Base-by-base conservation (phyloP, 2,888 invertebrate species). In the Dromius quadrimaculatus region DNA sequence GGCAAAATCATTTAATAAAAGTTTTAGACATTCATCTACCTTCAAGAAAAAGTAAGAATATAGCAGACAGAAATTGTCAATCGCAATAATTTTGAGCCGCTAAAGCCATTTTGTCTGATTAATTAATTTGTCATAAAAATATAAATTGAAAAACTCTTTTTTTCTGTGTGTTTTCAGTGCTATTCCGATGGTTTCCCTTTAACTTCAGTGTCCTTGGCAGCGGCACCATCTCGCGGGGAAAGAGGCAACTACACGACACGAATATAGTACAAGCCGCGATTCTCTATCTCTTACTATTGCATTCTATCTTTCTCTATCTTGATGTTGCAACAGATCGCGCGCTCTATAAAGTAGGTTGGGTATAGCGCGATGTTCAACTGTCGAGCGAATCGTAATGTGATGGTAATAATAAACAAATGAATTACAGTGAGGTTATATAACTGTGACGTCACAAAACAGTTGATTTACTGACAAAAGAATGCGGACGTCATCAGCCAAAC, bases 241-340 rank as follows among this genome's bases (percentile, higher is more conserved):
- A 23, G 28, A 28, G 28, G 23, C 13, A 41, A 28, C 15, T 23
- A 32, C 50, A 54, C 50, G 50, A 28, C 50, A 54, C 28, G 50
- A 54, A 54, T 54, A 54, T 54, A 54, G 50, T 54, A 54, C 50
- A 54, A 54, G 50, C 50, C 50, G 28, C 50, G 50, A 54, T 4
- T 22, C 11, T 22, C 47, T 23, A 6, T 47, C 47, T 47, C 47
- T 20, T n/a, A n/a, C 22, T 47, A 20, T 11, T 5, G 6, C 50
- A 8, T 28, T 28, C 50, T 28, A 4, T 54, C 23, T 8, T 20
- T n/a, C n/a, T 47, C 22, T n/a, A 9, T 23, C 28, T 28, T 8
- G 28, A 15, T 28, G 32, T 54, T 28, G 50, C 50, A 54, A 54
- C 50, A 54, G 32, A 54, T 54, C 50, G 13, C 28, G 13, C 28